Evolutionary conservation across 92 coral and sea anemone genomes (phyloP).

Genomic region (Actinernus sp.): DNA sequence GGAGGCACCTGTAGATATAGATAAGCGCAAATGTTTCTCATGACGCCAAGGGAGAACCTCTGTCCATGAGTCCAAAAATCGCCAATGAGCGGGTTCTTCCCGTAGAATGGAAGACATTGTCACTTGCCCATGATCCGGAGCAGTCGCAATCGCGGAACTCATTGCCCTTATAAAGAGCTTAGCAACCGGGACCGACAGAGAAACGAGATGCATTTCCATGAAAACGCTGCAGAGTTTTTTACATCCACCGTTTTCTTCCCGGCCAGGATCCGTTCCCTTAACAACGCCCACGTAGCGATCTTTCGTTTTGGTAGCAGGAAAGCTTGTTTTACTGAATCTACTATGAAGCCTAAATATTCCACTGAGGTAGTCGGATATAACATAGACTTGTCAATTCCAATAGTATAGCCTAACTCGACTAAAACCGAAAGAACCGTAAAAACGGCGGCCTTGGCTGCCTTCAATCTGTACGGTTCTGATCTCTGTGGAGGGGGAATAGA

Average conservation of each 20-base stretch:
- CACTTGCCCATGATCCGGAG: neutral
- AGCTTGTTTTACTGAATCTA: too few relatives aligned
- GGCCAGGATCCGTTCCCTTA: neutral
- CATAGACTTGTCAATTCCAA: neutral
- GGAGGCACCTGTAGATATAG: conserved; percentile 28
- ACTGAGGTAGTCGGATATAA: neutral
- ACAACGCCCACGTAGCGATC: neutral
- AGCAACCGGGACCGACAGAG: conserved; percentile 24
- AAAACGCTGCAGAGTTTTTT: conserved; percentile 15
- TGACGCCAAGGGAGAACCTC: conserved; percentile 31
- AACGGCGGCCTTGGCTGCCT: neutral
- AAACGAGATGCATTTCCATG: conserved; percentile 13
- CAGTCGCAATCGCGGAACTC: neutral
- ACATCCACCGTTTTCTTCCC: neutral
- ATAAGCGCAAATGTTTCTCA: conserved; percentile 12
- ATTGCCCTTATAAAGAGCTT: neutral
- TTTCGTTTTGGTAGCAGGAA: too few relatives aligned
- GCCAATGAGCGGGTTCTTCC: conserved; percentile 13
- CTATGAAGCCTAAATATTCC: conserved; percentile 3
- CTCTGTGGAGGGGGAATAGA: neutral
- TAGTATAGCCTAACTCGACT: neutral
- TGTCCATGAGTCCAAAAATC: conserved; percentile 22
- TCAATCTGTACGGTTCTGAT: neutral
- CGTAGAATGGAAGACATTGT: neutral
- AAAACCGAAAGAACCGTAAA: neutral